Percentiles rank a stretch among this genome's conserved stretches.
These are phyloP conservation scores for Conomelus anceps DNA, from an alignment of 2,888 invertebrate genomes.

Conservation along the genomic window DNA sequence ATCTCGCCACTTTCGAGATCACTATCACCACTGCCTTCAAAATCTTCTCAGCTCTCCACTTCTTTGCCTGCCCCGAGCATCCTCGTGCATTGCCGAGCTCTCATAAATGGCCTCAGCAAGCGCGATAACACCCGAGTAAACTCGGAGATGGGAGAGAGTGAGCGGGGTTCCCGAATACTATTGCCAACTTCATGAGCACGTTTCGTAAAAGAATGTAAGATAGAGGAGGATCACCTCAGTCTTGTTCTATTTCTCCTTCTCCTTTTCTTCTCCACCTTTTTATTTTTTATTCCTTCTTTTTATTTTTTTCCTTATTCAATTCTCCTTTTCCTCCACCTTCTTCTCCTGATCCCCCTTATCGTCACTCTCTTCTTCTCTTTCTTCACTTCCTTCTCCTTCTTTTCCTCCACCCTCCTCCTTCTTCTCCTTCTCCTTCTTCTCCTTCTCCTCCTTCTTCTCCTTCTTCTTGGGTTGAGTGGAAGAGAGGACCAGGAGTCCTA, in stretches of 20 bases:
- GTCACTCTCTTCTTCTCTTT: background rate
- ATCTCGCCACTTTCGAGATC: background rate
- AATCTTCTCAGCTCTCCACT: background rate
- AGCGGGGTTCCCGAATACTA: too few species aligned
- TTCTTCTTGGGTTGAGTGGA: too few species aligned
- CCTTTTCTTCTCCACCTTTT: background rate
- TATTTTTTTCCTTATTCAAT: background rate
- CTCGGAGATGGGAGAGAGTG: too few species aligned
- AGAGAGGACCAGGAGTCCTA: too few species aligned
- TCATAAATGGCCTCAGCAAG: too few species aligned
- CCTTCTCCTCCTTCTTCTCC: background rate
- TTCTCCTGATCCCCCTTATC: background rate
- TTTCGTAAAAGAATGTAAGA: too few species aligned
- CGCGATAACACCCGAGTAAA: too few species aligned
- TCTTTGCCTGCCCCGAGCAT: background rate
- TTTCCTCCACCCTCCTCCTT: background rate
- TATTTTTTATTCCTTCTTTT: too few species aligned
- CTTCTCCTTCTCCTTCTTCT: background rate
- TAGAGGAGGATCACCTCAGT: too few species aligned
- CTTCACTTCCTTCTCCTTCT: background rate
- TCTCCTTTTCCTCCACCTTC: background rate
- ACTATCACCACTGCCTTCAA: background rate
- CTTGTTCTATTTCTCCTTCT: background rate
- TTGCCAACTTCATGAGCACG: too few species aligned
- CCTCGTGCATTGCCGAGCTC: background rate